A percentile compares a stretch with the other conserved stretches of the same genome.
These are phyloP conservation scores for Hycleus phaleratus DNA, from an alignment of 1,140 invertebrate genomes.

Conservation along the genomic window DNA sequence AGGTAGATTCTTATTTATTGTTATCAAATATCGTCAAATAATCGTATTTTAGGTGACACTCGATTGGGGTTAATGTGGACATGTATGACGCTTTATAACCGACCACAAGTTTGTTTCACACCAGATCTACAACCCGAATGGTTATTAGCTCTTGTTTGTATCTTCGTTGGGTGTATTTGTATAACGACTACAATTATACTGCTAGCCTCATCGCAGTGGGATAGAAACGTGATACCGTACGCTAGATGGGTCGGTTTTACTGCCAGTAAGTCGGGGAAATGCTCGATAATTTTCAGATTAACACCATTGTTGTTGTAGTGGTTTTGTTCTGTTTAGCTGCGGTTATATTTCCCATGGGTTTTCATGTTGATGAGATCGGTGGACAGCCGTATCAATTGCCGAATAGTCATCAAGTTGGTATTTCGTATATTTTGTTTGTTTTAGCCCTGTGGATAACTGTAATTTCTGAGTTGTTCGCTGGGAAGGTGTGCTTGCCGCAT, in stretches of 20 bases:
- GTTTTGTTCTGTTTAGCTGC: constrained; percentile 92
- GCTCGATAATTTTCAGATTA: background rate
- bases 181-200: constrained; percentile 87
- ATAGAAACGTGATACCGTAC: constrained; percentile 82
- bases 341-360: constrained; percentile 93
- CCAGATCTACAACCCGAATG: constrained; percentile 83
- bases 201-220: constrained; percentile 82
- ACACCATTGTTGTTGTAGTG: constrained; percentile 58
- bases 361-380: constrained; percentile 90
- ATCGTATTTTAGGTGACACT: constrained; percentile 61
- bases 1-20: constrained; percentile 46
- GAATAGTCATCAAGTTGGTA: constrained; percentile 91
- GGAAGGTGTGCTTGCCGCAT: constrained; percentile 94
- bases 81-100: constrained; percentile 85
- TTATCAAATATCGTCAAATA: background rate
- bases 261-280: constrained; percentile 64
- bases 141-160: constrained; percentile 82
- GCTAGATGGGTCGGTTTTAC: constrained; percentile 93
- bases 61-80: constrained; percentile 87
- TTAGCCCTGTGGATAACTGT: constrained; percentile 93
- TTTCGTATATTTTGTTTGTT: constrained; percentile 93
- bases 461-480: constrained; percentile 91
- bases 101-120: constrained; percentile 79
- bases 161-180: constrained; percentile 86
- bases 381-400: constrained; percentile 92